A percentile compares a stretch with the other conserved stretches of the same genome.
phyloP scores from a whole-genome alignment of 1,140 invertebrate genomes.

The Drosophila watanabei region DNA sequence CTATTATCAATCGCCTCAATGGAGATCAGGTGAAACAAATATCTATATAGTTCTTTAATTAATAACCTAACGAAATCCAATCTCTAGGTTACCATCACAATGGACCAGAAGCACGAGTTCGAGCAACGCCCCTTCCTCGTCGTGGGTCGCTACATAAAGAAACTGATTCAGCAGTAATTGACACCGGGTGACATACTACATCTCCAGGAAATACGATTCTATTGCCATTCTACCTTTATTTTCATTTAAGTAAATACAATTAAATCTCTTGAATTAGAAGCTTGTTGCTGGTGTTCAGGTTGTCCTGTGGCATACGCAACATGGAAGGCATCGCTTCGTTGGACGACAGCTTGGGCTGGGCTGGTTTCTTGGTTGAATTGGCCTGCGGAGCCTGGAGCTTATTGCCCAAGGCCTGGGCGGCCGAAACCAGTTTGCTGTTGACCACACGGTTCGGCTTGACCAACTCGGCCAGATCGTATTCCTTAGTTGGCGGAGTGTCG shows the following conservation, averaged over 20 bases:
- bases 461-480: constrained; percentile 79
- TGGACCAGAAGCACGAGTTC: constrained; percentile 62
- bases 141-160: constrained; percentile 61
- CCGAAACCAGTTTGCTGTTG: constrained; percentile 72
- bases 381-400: constrained; percentile 32
- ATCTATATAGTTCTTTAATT: background rate
- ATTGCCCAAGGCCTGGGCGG: constrained; percentile 64
- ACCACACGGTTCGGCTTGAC: constrained; percentile 77
- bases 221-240: constrained; percentile 1
- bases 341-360: background rate
- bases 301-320: constrained; percentile 49
- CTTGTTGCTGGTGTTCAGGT: constrained; percentile 49
- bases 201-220: background rate
- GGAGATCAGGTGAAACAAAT: constrained; percentile 93
- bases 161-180: constrained; percentile 26
- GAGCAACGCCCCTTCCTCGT: constrained; percentile 69
- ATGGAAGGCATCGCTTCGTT: constrained; percentile 12
- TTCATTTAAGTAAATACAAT: background rate
- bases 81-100: constrained; percentile 53
- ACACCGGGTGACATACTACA: background rate
- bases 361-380: background rate
- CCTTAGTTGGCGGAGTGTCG: constrained; percentile 21
- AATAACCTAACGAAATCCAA: background rate
- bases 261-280: constrained; percentile 63
- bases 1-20: constrained; percentile 94